Evolutionary conservation across 2,888 invertebrate genomes (phyloP), one percentile per base, ranked within the genome.

Genomic region (Drosophila colorata): DNA sequence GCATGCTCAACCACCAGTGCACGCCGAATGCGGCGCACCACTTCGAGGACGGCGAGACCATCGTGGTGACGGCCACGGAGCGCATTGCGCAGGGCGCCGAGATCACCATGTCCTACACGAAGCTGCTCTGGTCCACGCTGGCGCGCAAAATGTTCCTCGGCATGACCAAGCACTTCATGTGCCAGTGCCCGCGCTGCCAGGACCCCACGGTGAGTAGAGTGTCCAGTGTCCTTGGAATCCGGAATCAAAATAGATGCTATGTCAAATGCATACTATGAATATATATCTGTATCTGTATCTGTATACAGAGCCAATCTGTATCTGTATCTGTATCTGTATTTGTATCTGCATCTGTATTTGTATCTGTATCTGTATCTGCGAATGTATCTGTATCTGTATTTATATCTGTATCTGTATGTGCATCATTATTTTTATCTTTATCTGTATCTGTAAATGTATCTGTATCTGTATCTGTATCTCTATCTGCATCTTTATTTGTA

Each of bases 1-100:
- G 95, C 6, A 93, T 96, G 91, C 93, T 96, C 91, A 94, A 95
- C 80, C 96, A 96, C 87, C 94, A 94, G 82, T 96, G 96, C 87
- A 94, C 93, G 52, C 94, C 96, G 28, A 96, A 96, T 89, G 95
- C 96, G 0, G 93, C 94, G 56, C 96, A 96, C 86, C 93, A 94
- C 59, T 95, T 95, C 37, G 94, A 93, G 43, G 93, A 94, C 47
- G 93, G 94, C 20, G 93, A 93, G 84, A 91, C 93, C 69, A 93
- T 96, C 63, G 93, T 94, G 13, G 91, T 96, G 8, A 93, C 94
- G 69, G 95, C 96, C 11, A 94, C 91, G 1, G 85, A 89, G 16
- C 76, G 85, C 14, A 95, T 96, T 53, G 92, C 93, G 18, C 94
- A 95, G 91, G 95, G 95, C n/a, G 94, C 94, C 37, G 93, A 94